Percentiles rank a stretch among this genome's conserved stretches.
Evolutionary conservation across 2,797 vertebrate genomes (phyloP).

Genomic region (Chromobotia macracanthus): DNA sequence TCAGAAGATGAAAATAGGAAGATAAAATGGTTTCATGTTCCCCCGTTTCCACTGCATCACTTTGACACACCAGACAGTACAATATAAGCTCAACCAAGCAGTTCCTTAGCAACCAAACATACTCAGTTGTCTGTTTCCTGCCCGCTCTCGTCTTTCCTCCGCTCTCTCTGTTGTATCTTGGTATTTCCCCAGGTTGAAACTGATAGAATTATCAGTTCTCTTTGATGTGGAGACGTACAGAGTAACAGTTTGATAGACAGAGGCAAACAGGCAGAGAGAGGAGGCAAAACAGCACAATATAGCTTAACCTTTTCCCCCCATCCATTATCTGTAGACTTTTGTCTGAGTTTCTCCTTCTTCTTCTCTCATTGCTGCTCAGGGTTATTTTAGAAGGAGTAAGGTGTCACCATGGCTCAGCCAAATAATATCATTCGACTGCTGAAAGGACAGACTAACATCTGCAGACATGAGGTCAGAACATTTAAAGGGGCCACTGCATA

Average conservation of each 20-base stretch:
- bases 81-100: slow-evolving; percentile 64
- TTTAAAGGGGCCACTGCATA: not conserved
- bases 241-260: slow-evolving; percentile 13
- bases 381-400: slow-evolving; percentile 9
- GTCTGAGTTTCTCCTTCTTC: not conserved
- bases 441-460: slow-evolving; percentile 46
- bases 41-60: slow-evolving; percentile 36
- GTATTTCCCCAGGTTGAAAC: slow-evolving; percentile 53
- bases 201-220: slow-evolving; percentile 44
- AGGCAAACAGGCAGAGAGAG: not conserved
- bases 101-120: slow-evolving; percentile 79
- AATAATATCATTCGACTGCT: slow-evolving; percentile 15
- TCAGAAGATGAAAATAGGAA: slow-evolving; percentile 31
- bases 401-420: slow-evolving; percentile 39
- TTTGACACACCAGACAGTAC: slow-evolving; percentile 57
- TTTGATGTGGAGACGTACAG: slow-evolving; percentile 35
- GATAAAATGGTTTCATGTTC: slow-evolving; percentile 44
- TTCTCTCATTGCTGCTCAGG: not conserved
- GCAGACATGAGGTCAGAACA: slow-evolving; percentile 26
- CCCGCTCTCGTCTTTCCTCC: slow-evolving; percentile 3
- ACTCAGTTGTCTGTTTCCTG: slow-evolving; percentile 63
- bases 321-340: not conserved
- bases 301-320: slow-evolving; percentile 10
- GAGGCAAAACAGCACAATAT: slow-evolving; percentile 12
- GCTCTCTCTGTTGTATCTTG: slow-evolving; percentile 38